Evolutionary conservation across 2,888 invertebrate species (phyloP).

Genomic region (Spilosoma lubricipeda): DNA sequence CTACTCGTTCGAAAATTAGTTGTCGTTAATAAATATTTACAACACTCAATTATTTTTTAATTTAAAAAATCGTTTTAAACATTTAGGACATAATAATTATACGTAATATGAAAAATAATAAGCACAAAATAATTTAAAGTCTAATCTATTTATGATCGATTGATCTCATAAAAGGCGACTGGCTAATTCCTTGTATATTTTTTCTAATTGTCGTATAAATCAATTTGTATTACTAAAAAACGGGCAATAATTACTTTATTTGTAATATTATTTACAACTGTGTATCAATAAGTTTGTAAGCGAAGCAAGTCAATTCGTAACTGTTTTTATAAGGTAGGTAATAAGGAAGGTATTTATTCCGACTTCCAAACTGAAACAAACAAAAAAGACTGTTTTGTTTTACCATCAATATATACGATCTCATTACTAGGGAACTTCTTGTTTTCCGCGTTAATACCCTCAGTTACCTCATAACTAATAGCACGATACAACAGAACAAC

Average conservation of each 20-base stretch:
- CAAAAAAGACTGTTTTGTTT: not conserved
- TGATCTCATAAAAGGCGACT: not conserved
- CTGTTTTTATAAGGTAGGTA: not conserved
- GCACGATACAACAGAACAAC: too few species aligned
- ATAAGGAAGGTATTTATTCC: not conserved
- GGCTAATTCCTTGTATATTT: not conserved
- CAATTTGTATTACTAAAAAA: slow-evolving; percentile 11
- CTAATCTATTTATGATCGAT: not conserved
- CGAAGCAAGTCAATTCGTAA: not conserved
- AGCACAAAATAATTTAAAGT: not conserved
- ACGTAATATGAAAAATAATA: not conserved
- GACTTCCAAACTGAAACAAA: not conserved
- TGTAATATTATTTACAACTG: slow-evolving; percentile 4
- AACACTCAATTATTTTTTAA: not conserved
- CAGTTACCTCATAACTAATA: not conserved
- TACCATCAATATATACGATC: too few species aligned
- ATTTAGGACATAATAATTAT: not conserved
- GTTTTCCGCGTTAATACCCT: too few species aligned
- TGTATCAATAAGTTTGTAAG: slow-evolving; percentile 1
- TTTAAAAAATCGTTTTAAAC: not conserved
- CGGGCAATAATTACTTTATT: not conserved
- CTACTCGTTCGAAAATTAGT: not conserved
- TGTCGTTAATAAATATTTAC: not conserved
- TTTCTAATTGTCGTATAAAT: slow-evolving; percentile 11
- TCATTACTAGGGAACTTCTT: too few species aligned